These are phyloP conservation scores for Anguilla obscura DNA, from an alignment of 2,797 vertebrate genomes.

Conservation along the genomic window DNA sequence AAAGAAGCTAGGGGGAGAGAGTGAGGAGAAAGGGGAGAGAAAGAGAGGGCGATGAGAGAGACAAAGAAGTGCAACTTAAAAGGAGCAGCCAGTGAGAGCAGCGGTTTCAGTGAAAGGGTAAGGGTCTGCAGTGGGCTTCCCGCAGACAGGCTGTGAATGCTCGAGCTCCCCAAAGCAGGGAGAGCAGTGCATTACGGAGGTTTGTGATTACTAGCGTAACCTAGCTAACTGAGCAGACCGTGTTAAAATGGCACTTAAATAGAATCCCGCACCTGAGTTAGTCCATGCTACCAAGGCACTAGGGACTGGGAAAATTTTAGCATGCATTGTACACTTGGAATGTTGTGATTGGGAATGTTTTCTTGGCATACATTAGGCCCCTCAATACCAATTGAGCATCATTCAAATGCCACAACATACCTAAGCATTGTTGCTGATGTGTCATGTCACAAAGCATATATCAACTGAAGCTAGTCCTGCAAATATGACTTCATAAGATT, in stretches of 20 bases:
- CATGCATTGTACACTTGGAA: not conserved
- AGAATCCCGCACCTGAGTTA: not conserved
- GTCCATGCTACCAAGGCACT: not conserved
- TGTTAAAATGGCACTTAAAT: not conserved
- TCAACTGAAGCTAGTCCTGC: too few relatives aligned
- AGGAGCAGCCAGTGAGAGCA: slow-evolving; percentile 52
- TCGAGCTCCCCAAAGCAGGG: not conserved
- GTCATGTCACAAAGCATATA: too few relatives aligned
- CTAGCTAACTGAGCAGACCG: not conserved
- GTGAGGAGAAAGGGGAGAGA: slow-evolving; percentile 68
- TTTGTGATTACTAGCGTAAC: not conserved
- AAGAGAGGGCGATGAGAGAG: slow-evolving; percentile 65
- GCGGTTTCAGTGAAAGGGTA: not conserved
- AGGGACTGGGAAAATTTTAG: not conserved
- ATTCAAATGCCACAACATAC: too few relatives aligned
- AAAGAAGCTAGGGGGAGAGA: slow-evolving; percentile 82
- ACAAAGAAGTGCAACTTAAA: slow-evolving; percentile 78
- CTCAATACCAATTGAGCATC: too few relatives aligned
- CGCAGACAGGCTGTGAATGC: not conserved
- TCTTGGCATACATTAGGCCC: too few relatives aligned
- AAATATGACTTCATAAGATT: too few relatives aligned
- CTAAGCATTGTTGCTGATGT: too few relatives aligned
- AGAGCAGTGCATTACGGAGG: not conserved
- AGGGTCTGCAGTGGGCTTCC: not conserved
- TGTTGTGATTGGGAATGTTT: too few relatives aligned